These are phyloP conservation scores for Subanguina moxae DNA, from an alignment of 1,140 invertebrate genomes.

Conservation along the genomic window DNA sequence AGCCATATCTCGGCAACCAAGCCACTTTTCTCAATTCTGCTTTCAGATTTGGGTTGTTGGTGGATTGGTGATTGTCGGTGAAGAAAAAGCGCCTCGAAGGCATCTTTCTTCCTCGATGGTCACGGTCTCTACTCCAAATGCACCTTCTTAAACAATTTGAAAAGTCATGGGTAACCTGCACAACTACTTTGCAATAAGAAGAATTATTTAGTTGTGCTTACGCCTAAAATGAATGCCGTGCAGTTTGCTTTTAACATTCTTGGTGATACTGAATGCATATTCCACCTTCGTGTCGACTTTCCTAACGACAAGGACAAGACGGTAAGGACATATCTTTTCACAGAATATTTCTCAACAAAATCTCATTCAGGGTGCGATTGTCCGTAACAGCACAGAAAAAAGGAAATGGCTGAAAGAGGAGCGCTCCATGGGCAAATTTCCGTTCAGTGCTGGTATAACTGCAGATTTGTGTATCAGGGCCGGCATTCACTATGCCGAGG, in stretches of 20 bases:
- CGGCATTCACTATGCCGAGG: neutral
- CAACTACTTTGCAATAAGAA: too few species aligned
- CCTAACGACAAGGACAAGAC: constrained; percentile 14
- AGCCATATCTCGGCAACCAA: too few species aligned
- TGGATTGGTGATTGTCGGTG: too few species aligned
- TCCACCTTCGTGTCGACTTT: constrained; percentile 47
- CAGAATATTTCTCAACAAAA: constrained; percentile 2
- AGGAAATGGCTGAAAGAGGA: constrained; percentile 41
- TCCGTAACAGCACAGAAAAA: constrained; percentile 35
- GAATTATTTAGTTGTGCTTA: constrained; percentile 25
- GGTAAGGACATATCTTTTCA: constrained; percentile 12
- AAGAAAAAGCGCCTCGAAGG: too few species aligned
- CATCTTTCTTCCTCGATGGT: too few species aligned
- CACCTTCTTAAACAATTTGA: too few species aligned
- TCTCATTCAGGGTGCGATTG: constrained; percentile 39
- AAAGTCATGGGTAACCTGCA: too few species aligned
- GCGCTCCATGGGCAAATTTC: constrained; percentile 34
- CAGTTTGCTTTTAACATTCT: constrained; percentile 36
- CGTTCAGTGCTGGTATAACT: constrained; percentile 35
- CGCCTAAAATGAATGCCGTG: constrained; percentile 31
- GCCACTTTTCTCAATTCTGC: too few species aligned
- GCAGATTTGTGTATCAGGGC: constrained; percentile 27
- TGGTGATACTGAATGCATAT: constrained; percentile 28
- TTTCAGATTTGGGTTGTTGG: too few species aligned
- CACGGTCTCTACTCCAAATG: too few species aligned